Evolutionary conservation across 37 sponge, comb jelly and placozoan genomes (phyloP), one percentile per base, ranked within the genome.

Genomic region (Spongia lamella): DNA sequence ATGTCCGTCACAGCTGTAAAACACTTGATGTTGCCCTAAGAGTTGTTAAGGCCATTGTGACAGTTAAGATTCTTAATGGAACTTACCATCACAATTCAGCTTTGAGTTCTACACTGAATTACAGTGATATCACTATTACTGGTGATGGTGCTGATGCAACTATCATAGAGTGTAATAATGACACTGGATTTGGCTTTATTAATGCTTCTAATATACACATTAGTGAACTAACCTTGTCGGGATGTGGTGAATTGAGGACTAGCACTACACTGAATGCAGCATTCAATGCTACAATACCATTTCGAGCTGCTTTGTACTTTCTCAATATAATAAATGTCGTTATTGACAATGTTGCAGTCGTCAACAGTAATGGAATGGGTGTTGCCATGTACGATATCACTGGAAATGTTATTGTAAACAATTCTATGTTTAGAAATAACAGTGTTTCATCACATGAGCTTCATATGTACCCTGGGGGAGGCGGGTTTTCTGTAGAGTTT

Each of bases 311-410:
- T 33, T 7, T 72, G 19, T 72, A 56, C 38, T 55, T 55, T 14
- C 9, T 36, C 37, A 56, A 55, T 36, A 37, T 56, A 32, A 55
- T 25, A 29, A 38, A 72, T 43, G 38, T 72, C 22, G 34, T 17
- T 24, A 15, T 72, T 14, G 38, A 20, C 1, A 2, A 53, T 29
- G 59, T 72, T 11, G 11, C 17, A 3, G 39, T 72, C 1, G 25
- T 19, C 31, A 21, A 21, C 36, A 72, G 59, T 37, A 72, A 55
- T 53, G 73, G 73, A 2, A 72, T 57, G 6, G 73, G 73, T 1
- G 38, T 72, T 32, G 33, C 57, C 7, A 72, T 72, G 73, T 72
- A 57, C 37, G 56, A 37, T 32, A 58, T 72, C 0, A 3, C 31
- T n/a, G 73, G 73, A 16, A 55, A 25, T 17, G 73, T 72, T 6